Evolutionary conservation across 23 tunicate species (phyloP).

Genomic region (Trididemnum miniatum): DNA sequence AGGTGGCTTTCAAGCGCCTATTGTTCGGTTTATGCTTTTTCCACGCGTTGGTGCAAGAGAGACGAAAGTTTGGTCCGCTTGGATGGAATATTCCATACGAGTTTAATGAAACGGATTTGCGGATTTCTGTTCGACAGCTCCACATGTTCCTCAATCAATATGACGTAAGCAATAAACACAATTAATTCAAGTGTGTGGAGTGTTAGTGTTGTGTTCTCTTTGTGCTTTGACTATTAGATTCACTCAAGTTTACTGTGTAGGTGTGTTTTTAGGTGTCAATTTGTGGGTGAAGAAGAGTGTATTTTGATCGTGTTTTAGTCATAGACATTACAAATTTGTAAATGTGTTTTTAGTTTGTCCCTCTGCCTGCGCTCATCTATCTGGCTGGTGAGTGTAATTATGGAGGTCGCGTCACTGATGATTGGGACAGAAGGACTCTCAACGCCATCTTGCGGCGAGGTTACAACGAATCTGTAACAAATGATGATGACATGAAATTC

Average conservation of each 20-base stretch:
- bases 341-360: constrained; percentile 22
- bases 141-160: constrained; percentile 98
- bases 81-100: constrained; percentile 99
- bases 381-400: constrained; percentile 99
- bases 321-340: too few relatives aligned
- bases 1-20: constrained; percentile 29
- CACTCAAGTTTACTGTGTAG: too few relatives aligned
- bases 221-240: too few relatives aligned
- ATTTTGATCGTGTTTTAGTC: too few relatives aligned
- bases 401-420: constrained; percentile 99
- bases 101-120: constrained; percentile 95
- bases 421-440: constrained; percentile 88
- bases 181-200: too few relatives aligned
- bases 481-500: constrained; percentile 51
- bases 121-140: constrained; percentile 93
- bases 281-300: too few relatives aligned
- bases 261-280: too few relatives aligned
- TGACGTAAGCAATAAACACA: constrained; percentile 72
- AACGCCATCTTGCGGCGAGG: constrained; percentile 77
- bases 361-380: constrained; percentile 78
- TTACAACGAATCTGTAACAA: constrained; percentile 64
- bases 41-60: constrained; percentile 97
- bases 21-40: constrained; percentile 97
- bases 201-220: too few relatives aligned
- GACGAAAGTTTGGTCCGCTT: constrained; percentile 96